Evolutionary conservation across 1,140 invertebrate species (phyloP).

Genomic region (Drosophila sechellia): DNA sequence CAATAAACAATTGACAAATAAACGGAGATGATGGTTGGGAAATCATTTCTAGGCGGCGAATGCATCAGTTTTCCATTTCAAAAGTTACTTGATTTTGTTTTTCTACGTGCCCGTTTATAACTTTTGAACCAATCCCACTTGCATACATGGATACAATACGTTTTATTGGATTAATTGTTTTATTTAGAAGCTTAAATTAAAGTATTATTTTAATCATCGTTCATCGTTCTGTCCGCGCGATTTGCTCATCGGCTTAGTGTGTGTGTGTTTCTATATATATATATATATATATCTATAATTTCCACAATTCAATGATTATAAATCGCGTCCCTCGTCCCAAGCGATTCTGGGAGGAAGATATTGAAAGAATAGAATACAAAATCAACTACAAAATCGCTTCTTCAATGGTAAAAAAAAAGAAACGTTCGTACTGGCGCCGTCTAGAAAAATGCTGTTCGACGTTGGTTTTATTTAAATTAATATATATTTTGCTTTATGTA

Average conservation of each 20-base stretch:
- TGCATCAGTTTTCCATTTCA: background rate
- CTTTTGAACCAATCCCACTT: background rate
- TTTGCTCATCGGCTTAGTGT: constrained; percentile 71
- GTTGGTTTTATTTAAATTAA: constrained; percentile 76
- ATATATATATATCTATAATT: constrained; percentile 51
- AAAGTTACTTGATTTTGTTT: background rate
- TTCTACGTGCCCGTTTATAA: background rate
- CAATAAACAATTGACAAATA: constrained; percentile 73
- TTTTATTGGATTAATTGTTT: constrained; percentile 82
- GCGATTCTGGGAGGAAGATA: constrained; percentile 36
- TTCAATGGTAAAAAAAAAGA: constrained; percentile 20
- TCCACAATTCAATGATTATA: constrained; percentile 54
- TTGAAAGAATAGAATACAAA: constrained; percentile 5
- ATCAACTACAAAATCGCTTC: constrained; percentile 62
- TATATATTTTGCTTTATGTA: constrained; percentile 72
- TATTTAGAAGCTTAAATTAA: constrained; percentile 83
- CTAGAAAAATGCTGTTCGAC: constrained; percentile 49
- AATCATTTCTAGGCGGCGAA: background rate
- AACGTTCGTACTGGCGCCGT: constrained; percentile 32
- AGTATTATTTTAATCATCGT: constrained; percentile 78
- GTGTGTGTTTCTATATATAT: constrained; percentile 37
- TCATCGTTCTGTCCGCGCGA: constrained; percentile 67
- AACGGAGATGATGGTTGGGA: constrained; percentile 8
- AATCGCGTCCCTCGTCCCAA: constrained; percentile 49
- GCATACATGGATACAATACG: background rate